Percentiles rank a stretch among this genome's conserved stretches.
Evolutionary conservation across 2,797 vertebrate species (phyloP).

Genomic region (Craterocephalus amniculus): DNA sequence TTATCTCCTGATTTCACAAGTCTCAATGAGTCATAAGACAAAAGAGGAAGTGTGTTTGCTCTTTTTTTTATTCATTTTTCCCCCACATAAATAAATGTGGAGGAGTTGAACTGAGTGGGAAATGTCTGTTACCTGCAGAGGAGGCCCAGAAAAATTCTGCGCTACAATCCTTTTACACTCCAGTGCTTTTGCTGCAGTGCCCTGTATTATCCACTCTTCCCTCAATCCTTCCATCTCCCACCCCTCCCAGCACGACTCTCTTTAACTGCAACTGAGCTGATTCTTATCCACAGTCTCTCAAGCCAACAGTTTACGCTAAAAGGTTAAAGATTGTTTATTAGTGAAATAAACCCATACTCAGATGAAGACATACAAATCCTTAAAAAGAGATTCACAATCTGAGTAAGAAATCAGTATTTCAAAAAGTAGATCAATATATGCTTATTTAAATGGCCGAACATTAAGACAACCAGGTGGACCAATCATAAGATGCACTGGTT

Average conservation of each 20-base stretch:
- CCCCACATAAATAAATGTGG: slow-evolving; percentile 22
- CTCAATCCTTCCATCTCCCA: slow-evolving; percentile 64
- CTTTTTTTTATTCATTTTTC: slow-evolving; percentile 17
- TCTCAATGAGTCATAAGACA: background rate
- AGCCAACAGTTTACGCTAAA: slow-evolving; percentile 45
- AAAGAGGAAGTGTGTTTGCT: background rate
- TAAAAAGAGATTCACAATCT: slow-evolving; percentile 14
- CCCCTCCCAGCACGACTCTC: slow-evolving; percentile 26
- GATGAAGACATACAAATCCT: background rate
- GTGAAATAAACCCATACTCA: slow-evolving; percentile 34
- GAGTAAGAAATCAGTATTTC: slow-evolving; percentile 14
- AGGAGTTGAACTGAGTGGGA: slow-evolving; percentile 47
- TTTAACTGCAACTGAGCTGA: slow-evolving; percentile 68
- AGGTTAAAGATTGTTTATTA: slow-evolving; percentile 50
- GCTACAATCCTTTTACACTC: slow-evolving; percentile 70
- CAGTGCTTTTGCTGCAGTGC: slow-evolving; percentile 77
- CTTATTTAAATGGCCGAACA: slow-evolving; percentile 22
- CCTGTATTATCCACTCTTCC: slow-evolving; percentile 66
- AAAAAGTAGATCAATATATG: slow-evolving; percentile 8
- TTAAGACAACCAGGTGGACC: slow-evolving; percentile 6
- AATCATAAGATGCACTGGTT: background rate
- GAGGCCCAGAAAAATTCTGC: slow-evolving; percentile 64
- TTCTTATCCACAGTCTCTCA: slow-evolving; percentile 66
- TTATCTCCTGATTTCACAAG: slow-evolving; percentile 17
- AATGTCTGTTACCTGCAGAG: slow-evolving; percentile 57